A percentile compares a stretch with the other conserved stretches of the same genome.
phyloP scores from a whole-genome alignment of 2,888 invertebrate species.

The Drosophila anomelani region DNA sequence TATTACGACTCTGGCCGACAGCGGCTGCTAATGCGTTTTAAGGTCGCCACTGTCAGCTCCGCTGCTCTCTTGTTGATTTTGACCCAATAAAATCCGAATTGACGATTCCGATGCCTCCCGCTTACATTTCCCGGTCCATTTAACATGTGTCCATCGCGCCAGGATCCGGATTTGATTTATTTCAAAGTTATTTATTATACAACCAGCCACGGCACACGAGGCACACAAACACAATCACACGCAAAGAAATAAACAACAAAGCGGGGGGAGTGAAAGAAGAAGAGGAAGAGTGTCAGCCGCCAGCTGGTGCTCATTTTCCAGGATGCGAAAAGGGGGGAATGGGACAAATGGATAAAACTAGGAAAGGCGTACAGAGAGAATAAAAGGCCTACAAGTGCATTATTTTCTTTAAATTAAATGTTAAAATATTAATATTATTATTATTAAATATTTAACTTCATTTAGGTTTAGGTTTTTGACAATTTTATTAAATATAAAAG shows the following conservation, averaged over 20 bases:
- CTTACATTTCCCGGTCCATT: conserved; percentile 74
- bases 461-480: too few species aligned
- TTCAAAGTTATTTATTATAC: conserved; percentile 61
- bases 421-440: too few species aligned
- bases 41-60: conserved; percentile 65
- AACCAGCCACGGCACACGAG: conserved; percentile 46
- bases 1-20: conserved; percentile 69
- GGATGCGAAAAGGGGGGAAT: conserved; percentile 7
- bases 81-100: conserved; percentile 43
- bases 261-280: conserved; percentile 4
- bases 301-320: conserved; percentile 46
- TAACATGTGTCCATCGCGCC: conserved; percentile 52
- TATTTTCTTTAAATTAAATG: too few species aligned
- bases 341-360: conserved; percentile 3
- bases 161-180: conserved; percentile 67
- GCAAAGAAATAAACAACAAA: conserved; percentile 34
- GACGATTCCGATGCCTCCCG: conserved; percentile 39
- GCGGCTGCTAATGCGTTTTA: conserved; percentile 73
- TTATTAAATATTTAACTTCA: too few species aligned
- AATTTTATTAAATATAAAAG: not conserved
- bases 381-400: not conserved
- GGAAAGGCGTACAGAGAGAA: conserved; percentile 1
- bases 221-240: conserved; percentile 13
- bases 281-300: conserved; percentile 21
- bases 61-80: conserved; percentile 34